Percentiles rank a stretch among this genome's conserved stretches.
Conservation (phyloP, 2,797 vertebrate genomes). For the Euthynnus affinis region DNA sequence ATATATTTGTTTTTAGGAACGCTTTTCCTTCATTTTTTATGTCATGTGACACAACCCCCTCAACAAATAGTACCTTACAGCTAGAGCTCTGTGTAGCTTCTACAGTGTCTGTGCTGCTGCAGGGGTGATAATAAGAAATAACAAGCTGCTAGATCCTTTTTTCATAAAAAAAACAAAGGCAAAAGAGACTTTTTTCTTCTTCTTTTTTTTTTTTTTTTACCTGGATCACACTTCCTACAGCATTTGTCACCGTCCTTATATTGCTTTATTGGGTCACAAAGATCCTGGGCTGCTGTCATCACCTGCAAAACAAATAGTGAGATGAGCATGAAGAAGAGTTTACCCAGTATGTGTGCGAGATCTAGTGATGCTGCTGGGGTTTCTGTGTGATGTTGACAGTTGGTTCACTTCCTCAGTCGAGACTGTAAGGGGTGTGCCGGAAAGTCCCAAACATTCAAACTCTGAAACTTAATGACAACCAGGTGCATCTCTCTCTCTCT, state of each 20-base stretch:
- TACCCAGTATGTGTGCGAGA: too few relatives aligned
- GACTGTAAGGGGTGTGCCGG: conserved; percentile 28
- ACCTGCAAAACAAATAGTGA: conserved; percentile 46
- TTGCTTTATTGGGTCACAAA: conserved; percentile 69
- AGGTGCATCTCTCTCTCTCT: not conserved
- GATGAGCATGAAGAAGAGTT: not conserved
- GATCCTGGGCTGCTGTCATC: not conserved
- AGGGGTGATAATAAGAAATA: not conserved
- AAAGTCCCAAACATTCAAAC: conserved; percentile 74
- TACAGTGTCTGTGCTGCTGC: not conserved
- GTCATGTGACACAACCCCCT: not conserved
- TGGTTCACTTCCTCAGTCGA: conserved; percentile 43
- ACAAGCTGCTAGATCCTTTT: not conserved
- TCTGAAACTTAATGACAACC: not conserved
- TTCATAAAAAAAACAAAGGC: not conserved
- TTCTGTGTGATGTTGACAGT: not conserved
- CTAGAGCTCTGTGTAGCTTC: too few relatives aligned
- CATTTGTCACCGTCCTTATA: conserved; percentile 36
- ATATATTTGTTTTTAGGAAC: not conserved
- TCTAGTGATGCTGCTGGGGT: not conserved
- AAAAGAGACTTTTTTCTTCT: too few relatives aligned
- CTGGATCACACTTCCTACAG: conserved; percentile 80
- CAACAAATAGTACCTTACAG: not conserved
- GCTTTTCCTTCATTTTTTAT: not conserved
- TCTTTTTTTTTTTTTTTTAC: conserved; percentile 45